A percentile compares a stretch with the other conserved stretches of the same genome.
Evolutionary conservation across 92 coral and sea anemone genomes (phyloP).

Genomic region (Isaurus tuberculatus): DNA sequence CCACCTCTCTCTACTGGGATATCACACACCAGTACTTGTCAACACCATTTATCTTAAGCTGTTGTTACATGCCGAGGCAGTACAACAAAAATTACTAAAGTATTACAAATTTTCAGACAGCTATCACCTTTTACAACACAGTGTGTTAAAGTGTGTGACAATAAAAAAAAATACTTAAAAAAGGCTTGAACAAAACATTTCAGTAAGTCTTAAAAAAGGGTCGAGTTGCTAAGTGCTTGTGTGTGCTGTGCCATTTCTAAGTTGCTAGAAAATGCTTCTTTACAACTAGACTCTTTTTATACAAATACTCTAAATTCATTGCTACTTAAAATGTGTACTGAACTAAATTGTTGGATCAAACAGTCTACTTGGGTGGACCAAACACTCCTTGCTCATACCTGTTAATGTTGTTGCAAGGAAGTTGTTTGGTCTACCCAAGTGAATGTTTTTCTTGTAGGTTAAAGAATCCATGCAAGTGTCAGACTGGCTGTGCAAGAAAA

Average conservation of each 20-base stretch:
- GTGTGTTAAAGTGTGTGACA: too few species aligned
- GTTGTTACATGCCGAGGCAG: neutral
- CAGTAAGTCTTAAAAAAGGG: too few species aligned
- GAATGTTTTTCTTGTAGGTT: conserved; percentile 20
- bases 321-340: too few species aligned
- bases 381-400: neutral
- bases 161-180: too few species aligned
- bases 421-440: conserved; percentile 44
- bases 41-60: neutral
- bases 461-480: neutral
- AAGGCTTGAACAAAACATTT: too few species aligned
- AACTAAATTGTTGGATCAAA: neutral
- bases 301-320: neutral
- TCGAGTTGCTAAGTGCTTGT: neutral
- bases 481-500: neutral
- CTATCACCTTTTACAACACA: too few species aligned
- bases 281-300: neutral
- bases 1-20: conserved; percentile 33
- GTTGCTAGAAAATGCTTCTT: neutral
- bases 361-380: neutral
- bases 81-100: neutral
- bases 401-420: neutral
- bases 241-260: conserved; percentile 30
- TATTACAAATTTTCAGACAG: too few species aligned
- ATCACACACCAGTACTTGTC: conserved; percentile 9